These are phyloP conservation scores for Pterocles gutturalis DNA, from an alignment of 2,113 vertebrate genomes.

Conservation along the genomic window DNA sequence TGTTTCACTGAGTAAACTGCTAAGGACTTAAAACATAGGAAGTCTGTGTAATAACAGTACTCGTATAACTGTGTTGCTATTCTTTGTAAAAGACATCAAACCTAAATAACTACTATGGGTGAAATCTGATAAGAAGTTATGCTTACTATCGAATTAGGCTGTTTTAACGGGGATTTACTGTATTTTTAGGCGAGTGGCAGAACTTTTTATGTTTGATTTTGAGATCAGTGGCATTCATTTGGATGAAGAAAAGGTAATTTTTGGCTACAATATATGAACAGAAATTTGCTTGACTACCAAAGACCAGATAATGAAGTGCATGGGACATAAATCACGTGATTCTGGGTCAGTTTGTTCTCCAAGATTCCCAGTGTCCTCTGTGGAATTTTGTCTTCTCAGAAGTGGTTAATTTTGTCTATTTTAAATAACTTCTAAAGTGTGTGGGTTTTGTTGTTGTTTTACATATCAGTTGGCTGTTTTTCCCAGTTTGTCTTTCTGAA, in stretches of 20 bases:
- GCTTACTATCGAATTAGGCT: conserved; percentile 1
- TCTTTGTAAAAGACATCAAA: neutral
- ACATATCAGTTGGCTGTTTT: neutral
- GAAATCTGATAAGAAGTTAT: conserved; percentile 4
- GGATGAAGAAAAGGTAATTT: conserved; percentile 90
- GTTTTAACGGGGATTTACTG: conserved; percentile 59
- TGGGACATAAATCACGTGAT: accelerated
- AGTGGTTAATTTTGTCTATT: neutral
- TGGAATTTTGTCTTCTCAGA: neutral
- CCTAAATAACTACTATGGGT: neutral
- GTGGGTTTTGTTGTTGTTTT: neutral
- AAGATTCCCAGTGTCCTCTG: neutral
- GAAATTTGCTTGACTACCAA: conserved; percentile 1
- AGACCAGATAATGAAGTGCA: neutral
- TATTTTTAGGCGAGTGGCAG: conserved; percentile 89
- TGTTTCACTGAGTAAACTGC: neutral
- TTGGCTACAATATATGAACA: neutral
- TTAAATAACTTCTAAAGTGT: neutral
- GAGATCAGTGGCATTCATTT: conserved; percentile 99
- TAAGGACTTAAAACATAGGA: neutral
- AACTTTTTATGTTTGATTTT: conserved; percentile 99
- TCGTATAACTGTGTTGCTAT: neutral
- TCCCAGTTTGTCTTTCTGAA: neutral
- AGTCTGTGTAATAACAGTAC: neutral
- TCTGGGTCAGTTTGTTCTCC: neutral